Percentiles rank a stretch among this genome's conserved stretches.
phyloP scores from a whole-genome alignment of 2,797 vertebrate genomes.

The Rachycentron canadum region DNA sequence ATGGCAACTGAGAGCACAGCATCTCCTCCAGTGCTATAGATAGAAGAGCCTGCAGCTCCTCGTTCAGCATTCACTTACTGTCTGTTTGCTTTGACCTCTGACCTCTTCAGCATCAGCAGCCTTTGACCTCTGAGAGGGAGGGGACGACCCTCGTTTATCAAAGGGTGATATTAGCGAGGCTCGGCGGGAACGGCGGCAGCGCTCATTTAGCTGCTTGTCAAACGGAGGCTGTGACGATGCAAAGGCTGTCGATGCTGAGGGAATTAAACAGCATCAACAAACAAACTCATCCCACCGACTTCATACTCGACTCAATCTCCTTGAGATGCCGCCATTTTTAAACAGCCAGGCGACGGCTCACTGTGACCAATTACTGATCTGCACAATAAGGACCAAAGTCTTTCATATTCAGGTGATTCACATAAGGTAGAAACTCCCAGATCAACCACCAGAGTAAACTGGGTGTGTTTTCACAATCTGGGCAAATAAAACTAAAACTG shows the following conservation, averaged over 20 bases:
- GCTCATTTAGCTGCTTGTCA: background rate
- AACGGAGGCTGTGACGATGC: background rate
- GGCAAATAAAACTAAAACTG: no score
- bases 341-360: no score
- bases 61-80: constrained; percentile 10
- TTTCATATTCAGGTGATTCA: background rate
- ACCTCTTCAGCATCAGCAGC: constrained; percentile 13
- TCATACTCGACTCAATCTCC: background rate
- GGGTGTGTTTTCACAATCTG: no score
- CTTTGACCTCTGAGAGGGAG: background rate
- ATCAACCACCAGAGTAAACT: no score
- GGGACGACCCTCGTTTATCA: background rate
- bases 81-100: constrained; percentile 33
- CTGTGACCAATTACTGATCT: no score
- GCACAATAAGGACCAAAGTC: no score
- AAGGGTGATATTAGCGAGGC: background rate
- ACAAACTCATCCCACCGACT: no score
- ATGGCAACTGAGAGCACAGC: constrained; percentile 64
- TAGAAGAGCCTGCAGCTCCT: constrained; percentile 12
- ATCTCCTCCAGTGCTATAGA: constrained; percentile 29
- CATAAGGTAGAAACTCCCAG: no score
- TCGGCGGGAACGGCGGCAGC: background rate
- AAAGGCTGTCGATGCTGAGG: background rate
- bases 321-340: no score
- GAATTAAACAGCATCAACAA: no score